phyloP scores from a whole-genome alignment of 2,888 invertebrate genomes.

The Glomeris marginata region DNA sequence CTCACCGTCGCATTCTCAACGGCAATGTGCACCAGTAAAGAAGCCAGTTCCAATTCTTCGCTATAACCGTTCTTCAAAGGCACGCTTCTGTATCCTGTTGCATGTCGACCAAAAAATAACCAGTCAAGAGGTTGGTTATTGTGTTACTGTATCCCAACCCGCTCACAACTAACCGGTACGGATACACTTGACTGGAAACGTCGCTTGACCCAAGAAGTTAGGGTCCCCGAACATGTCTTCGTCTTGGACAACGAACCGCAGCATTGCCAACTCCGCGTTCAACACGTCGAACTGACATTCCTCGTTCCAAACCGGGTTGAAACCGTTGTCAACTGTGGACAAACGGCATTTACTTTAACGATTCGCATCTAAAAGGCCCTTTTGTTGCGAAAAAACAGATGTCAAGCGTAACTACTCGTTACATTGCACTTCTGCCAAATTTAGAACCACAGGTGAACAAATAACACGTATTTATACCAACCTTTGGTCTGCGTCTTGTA shows the following conservation, averaged over 20 bases:
- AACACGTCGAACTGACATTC: conserved; percentile 62
- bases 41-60: conserved; percentile 82
- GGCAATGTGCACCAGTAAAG: conserved; percentile 66
- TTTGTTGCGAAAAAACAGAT: not conserved
- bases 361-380: not conserved
- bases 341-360: conserved; percentile 9
- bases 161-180: conserved; percentile 19
- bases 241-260: conserved; percentile 72
- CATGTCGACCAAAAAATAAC: not conserved
- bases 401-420: too few relatives aligned
- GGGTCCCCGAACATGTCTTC: conserved; percentile 96
- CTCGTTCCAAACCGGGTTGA: conserved; percentile 88
- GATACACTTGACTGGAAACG: conserved; percentile 55
- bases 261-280: conserved; percentile 66
- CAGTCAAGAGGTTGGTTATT: too few relatives aligned
- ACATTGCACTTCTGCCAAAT: conserved; percentile 1
- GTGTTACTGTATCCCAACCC: not conserved
- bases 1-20: conserved; percentile 38
- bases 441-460: not conserved
- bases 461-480: conserved; percentile 41
- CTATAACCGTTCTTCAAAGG: conserved; percentile 76
- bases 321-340: conserved; percentile 67
- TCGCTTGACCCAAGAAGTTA: conserved; percentile 92
- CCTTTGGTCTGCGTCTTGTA: conserved; percentile 70
- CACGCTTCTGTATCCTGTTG: conserved; percentile 70